Evolutionary conservation across 2,888 invertebrate species (phyloP), one percentile per base, ranked within the genome.

Genomic region (Xestia ashworthii): DNA sequence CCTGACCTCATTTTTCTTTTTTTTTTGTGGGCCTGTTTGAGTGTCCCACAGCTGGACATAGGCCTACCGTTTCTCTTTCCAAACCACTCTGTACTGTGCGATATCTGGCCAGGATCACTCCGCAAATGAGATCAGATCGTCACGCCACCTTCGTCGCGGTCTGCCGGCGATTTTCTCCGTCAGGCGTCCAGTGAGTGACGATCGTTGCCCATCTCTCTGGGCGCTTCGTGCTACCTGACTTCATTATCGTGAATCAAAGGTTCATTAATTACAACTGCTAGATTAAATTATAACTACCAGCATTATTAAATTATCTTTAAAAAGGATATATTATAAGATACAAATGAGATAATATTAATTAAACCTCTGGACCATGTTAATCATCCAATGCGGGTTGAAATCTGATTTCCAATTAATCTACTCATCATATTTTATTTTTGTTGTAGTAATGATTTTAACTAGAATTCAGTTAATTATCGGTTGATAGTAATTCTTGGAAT

Each of bases 351-450:
- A 58, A 50, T 53, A 69, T 80, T 70, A 81, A 77, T 70, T 66
- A 44, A 73, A 76, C n/a, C 66, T 67, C 38, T 71, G 81, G 48
- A 67, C 50, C 53, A n/a, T 70, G 53, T 60, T 76, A 71, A 83
- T 84, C 16, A 84, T 81, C 65, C 41, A n/a, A 68, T 84, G 55
- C 64, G 60, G 65, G 64, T 81, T 60, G 19, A 55, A 74, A 46
- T 65, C 71, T 66, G 48, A 48, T 81, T 76, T 74, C 65, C 68
- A 81, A 79, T 83, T 69, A 69, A 83, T 46, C n/a, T 65, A 38
- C 71, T 62, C 44, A 14, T 66, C 22, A 2, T 50, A 53, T 14
- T 70, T 73, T 25, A 44, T 74, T 76, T 68, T n/a, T 44, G 32
- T 66, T 38, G 46, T 22, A 66, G 53, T 64, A 11, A 79, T 79